Base-by-base conservation (phyloP, 2,888 invertebrate species). In the Neocrepidodera transversa region DNA sequence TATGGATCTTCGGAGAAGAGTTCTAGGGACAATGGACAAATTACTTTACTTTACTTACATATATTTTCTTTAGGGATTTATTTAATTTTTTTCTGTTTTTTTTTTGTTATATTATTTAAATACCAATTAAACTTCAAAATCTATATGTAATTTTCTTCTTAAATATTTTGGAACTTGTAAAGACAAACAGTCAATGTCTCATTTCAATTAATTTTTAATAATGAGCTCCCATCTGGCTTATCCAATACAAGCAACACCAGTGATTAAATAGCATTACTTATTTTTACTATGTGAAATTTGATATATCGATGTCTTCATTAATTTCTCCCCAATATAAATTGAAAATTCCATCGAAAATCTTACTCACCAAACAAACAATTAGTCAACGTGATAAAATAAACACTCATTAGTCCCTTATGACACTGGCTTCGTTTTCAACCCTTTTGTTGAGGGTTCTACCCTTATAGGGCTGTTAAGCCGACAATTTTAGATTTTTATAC, bases 301-400 rank as follows among this genome's bases (percentile, higher is more conserved):
- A 51, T 51, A 28, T 40, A 40, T 51, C 23, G 38, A 17, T 13
- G 11, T 28, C 16, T 16, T 51, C 16, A 40, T 51, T 23, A 51
- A 51, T 28, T 52, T 11, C n/a, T 52, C 51, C 42, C 8, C 17
- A 16, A 13, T 18, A 8, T 13, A 52, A 42, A 30, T 52, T 43
- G 18, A 28, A 35, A 17, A 30, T 30, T 45, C 43, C 23, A 43
- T 43, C 32, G 43, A 43, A 53, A 53, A 53, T 52, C 36, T 51
- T 18, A 52, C 58, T 58, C 43, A 26, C 53, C 53, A 52, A 57
- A 58, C 62, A 60, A 54, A 47, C 43, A 65, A 65, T 65, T 58
- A 65, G 55, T 62, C 60, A 62, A 62, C 62, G 58, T 65, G 62
- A 56, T 58, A 65, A 62, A 53, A 53, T 50, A 65, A 65, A 65